Conservation (phyloP, 2,888 invertebrate species). For the Lasioglossum morio region DNA sequence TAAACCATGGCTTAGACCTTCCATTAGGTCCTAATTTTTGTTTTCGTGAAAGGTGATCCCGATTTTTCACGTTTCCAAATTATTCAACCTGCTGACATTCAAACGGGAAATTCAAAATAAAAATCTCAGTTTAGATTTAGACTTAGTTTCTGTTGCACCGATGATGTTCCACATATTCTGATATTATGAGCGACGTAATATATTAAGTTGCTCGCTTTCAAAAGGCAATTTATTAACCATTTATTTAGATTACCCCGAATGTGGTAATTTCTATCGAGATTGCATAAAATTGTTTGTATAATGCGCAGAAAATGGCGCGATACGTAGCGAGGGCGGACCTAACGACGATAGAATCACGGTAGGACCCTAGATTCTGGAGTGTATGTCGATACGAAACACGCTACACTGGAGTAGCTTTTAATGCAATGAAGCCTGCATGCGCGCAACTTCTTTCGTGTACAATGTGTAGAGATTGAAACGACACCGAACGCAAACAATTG, state of each 20-base stretch:
- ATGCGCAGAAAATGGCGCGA: background rate
- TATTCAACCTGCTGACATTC: background rate
- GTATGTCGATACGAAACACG: slow-evolving; percentile 1
- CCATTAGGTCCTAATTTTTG: too few relatives aligned
- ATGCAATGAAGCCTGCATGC: background rate
- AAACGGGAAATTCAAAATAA: background rate
- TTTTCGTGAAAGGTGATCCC: background rate
- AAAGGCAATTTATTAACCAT: background rate
- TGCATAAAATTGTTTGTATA: slow-evolving; percentile 6
- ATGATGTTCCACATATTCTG: background rate
- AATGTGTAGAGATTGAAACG: background rate
- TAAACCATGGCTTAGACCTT: too few relatives aligned
- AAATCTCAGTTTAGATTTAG: too few relatives aligned
- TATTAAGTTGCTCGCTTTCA: background rate
- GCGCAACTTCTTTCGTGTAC: background rate
- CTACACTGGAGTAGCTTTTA: background rate
- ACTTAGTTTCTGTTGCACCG: background rate
- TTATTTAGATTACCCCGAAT: background rate
- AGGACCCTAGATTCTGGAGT: background rate
- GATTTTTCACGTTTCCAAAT: background rate
- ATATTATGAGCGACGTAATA: background rate
- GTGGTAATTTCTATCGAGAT: background rate
- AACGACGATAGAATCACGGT: slow-evolving; percentile 2
- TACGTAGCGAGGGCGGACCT: background rate
- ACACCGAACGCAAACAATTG: too few relatives aligned